phyloP scores from a whole-genome alignment of 2,797 vertebrate species.

The Malurus splendens region DNA sequence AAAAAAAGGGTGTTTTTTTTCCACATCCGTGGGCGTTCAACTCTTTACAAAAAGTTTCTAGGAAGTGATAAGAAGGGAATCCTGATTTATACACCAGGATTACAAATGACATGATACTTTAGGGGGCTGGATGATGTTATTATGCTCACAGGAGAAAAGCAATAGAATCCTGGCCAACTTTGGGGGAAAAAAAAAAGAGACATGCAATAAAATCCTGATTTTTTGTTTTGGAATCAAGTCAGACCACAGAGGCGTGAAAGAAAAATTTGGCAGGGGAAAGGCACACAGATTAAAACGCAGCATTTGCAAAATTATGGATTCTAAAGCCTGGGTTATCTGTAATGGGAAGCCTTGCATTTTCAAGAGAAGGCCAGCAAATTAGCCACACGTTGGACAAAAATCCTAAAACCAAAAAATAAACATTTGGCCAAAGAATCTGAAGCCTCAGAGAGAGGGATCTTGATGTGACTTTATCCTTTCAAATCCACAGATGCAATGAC shows the following conservation, averaged over 20 bases:
- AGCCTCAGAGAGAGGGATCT: not conserved
- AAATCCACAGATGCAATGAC: not conserved
- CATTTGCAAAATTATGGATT: not conserved
- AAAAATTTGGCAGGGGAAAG: conserved; percentile 4
- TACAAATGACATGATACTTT: not conserved
- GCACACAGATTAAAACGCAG: not conserved
- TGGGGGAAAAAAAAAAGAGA: fast-evolving
- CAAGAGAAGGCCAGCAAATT: not conserved
- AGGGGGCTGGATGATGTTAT: not conserved
- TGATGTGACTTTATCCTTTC: not conserved
- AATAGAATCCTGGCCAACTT: not conserved
- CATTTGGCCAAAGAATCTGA: not conserved
- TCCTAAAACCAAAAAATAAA: not conserved
- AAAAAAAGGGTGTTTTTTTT: fast-evolving
- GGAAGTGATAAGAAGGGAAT: not conserved
- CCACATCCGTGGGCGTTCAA: not conserved
- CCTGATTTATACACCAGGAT: not conserved
- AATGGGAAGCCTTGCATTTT: not conserved
- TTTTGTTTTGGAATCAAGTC: conserved; percentile 1
- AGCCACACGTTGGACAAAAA: not conserved
- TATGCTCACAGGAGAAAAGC: not conserved
- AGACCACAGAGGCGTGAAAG: not conserved
- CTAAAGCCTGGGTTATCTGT: not conserved
- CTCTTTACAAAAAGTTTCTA: not conserved
- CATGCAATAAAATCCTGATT: not conserved